Conservation (phyloP, 2,113 vertebrate genomes). For the Actinemys pallida region DNA sequence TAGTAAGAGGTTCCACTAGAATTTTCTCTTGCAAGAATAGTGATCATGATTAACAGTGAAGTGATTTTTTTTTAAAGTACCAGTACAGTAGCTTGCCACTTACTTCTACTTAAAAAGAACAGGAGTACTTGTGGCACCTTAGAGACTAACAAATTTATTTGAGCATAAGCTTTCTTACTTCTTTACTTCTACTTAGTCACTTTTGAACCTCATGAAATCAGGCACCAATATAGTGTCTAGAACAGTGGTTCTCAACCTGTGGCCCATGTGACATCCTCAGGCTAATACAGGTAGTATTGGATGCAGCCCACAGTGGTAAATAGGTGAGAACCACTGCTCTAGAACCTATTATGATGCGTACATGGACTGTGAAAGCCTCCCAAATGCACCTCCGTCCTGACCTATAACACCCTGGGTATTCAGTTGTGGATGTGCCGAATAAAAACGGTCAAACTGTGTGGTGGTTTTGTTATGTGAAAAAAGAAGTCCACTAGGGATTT, state of each 20-base stretch:
- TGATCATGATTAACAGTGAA: neutral
- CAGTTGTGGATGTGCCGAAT: accelerated
- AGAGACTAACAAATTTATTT: no score
- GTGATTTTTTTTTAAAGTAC: neutral
- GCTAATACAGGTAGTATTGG: no score
- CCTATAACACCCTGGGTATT: accelerated
- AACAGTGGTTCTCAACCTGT: neutral
- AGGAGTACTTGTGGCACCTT: no score
- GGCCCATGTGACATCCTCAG: no score
- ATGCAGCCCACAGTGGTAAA: no score
- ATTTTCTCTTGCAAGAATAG: neutral
- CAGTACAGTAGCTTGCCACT: neutral
- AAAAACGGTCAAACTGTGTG: neutral
- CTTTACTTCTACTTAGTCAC: neutral
- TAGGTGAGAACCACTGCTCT: neutral
- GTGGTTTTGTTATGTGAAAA: neutral
- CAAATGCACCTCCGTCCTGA: neutral
- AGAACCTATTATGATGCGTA: neutral
- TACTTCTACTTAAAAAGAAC: neutral
- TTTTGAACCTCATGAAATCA: neutral
- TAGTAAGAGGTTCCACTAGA: neutral
- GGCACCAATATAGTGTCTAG: neutral
- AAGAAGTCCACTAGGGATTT: neutral
- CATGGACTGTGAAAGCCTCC: neutral
- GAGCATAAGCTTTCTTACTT: no score